Percentiles rank a stretch among this genome's conserved stretches.
phyloP scores from a whole-genome alignment of 2,113 vertebrate species.

The Oostethus manadensis region DNA sequence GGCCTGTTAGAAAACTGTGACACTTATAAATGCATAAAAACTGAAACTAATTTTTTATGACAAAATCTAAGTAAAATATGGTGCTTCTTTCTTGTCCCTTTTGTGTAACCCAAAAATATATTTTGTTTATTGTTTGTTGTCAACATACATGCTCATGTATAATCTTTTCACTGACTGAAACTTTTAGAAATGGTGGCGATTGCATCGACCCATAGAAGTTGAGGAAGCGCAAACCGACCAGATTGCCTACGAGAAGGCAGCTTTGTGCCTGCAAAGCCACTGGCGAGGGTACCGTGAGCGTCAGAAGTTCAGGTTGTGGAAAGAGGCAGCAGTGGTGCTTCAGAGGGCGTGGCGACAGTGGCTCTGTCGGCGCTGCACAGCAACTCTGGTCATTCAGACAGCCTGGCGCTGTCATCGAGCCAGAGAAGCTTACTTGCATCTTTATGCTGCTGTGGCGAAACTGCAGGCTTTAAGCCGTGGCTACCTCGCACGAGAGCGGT shows the following conservation, averaged over 20 bases:
- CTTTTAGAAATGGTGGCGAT: slow-evolving; percentile 82
- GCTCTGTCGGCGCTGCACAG: slow-evolving; percentile 53
- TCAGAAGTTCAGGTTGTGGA: slow-evolving; percentile 73
- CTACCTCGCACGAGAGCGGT: slow-evolving; percentile 81
- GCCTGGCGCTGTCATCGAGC: slow-evolving; percentile 79
- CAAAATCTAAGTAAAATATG: no score
- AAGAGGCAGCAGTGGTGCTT: slow-evolving; percentile 74
- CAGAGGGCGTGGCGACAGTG: slow-evolving; percentile 81
- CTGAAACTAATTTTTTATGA: no score
- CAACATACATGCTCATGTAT: neutral
- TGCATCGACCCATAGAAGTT: slow-evolving; percentile 47
- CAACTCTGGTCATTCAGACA: slow-evolving; percentile 81
- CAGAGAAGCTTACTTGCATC: slow-evolving; percentile 61
- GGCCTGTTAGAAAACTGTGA: no score
- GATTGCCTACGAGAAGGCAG: slow-evolving; percentile 66
- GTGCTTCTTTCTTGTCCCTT: no score
- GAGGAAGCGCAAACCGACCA: slow-evolving; percentile 50
- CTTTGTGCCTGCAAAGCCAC: slow-evolving; percentile 76
- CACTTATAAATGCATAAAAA: no score
- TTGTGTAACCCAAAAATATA: neutral
- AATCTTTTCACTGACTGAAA: neutral
- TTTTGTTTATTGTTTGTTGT: neutral
- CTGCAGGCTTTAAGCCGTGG: slow-evolving; percentile 80
- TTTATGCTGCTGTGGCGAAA: slow-evolving; percentile 61
- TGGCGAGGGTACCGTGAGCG: slow-evolving; percentile 82